Evolutionary conservation across 1,140 invertebrate species (phyloP).

Genomic region (Drosophila takahashii): DNA sequence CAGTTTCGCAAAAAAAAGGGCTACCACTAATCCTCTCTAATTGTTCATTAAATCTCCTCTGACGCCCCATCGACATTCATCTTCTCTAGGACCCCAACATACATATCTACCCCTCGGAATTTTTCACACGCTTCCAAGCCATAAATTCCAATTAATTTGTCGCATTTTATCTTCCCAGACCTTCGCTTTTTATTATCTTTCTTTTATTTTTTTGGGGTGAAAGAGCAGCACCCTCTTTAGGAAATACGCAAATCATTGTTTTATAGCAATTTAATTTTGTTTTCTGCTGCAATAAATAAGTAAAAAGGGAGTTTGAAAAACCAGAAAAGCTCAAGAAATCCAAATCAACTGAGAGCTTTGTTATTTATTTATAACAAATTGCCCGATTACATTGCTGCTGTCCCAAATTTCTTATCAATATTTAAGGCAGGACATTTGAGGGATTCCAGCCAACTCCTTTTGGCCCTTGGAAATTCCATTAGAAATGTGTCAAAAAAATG

Average conservation of each 20-base stretch:
- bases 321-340: conserved; percentile 3
- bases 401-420: conserved; percentile 38
- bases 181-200: conserved; percentile 43
- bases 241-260: conserved; percentile 69
- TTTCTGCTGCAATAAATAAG: conserved; percentile 64
- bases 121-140: conserved; percentile 55
- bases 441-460: background rate
- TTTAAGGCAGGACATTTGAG: conserved; percentile 36
- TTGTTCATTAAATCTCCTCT: conserved; percentile 61
- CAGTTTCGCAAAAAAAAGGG: conserved; percentile 4
- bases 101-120: conserved; percentile 8
- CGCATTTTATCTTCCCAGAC: conserved; percentile 62
- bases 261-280: conserved; percentile 72
- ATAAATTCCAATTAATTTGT: conserved; percentile 82
- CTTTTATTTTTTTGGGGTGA: conserved; percentile 19
- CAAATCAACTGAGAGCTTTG: conserved; percentile 35
- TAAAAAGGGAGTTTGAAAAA: conserved; percentile 16
- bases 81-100: conserved; percentile 2
- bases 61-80: conserved; percentile 36
- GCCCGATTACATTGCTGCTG: conserved; percentile 45
- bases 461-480: conserved; percentile 48
- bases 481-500: conserved; percentile 64
- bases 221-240: conserved; percentile 5
- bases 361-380: conserved; percentile 69
- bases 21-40: conserved; percentile 61